Percentiles rank a stretch among this genome's conserved stretches.
Evolutionary conservation across 2,113 vertebrate genomes (phyloP).

Genomic region (Urocolius indicus): DNA sequence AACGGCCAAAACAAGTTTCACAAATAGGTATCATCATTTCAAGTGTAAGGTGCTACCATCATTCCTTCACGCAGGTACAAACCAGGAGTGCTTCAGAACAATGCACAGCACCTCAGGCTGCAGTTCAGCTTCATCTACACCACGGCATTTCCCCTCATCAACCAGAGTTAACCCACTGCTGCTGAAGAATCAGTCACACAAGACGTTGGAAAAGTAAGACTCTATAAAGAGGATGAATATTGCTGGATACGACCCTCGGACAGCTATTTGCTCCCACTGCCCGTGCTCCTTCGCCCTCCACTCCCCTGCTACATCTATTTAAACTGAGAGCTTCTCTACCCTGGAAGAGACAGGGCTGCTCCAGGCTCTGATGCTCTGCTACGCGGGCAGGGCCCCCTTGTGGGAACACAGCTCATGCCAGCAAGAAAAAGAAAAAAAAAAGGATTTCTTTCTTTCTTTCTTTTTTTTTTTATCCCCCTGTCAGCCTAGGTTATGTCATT

Average conservation of each 20-base stretch:
- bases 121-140: not conserved
- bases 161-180: accelerated
- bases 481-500: conserved; percentile 49
- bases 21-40: not conserved
- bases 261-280: not conserved
- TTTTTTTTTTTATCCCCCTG: not conserved
- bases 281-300: not conserved
- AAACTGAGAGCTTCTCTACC: not conserved
- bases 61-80: not conserved
- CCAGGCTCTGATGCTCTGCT: not conserved
- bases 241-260: not conserved
- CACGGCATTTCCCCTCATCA: not conserved
- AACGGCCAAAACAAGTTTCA: not conserved
- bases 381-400: conserved; percentile 15
- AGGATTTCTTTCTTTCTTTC: not conserved
- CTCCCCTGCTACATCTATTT: too few relatives aligned
- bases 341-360: not conserved
- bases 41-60: not conserved
- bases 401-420: conserved; percentile 17
- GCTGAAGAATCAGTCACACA: not conserved
- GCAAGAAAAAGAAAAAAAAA: not conserved
- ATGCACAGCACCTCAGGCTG: not conserved
- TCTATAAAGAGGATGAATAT: not conserved
- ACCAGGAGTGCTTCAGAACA: not conserved
- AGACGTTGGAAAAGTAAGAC: not conserved